Base-by-base conservation (phyloP, 2,888 invertebrate species). In the Apamea epomidion region DNA sequence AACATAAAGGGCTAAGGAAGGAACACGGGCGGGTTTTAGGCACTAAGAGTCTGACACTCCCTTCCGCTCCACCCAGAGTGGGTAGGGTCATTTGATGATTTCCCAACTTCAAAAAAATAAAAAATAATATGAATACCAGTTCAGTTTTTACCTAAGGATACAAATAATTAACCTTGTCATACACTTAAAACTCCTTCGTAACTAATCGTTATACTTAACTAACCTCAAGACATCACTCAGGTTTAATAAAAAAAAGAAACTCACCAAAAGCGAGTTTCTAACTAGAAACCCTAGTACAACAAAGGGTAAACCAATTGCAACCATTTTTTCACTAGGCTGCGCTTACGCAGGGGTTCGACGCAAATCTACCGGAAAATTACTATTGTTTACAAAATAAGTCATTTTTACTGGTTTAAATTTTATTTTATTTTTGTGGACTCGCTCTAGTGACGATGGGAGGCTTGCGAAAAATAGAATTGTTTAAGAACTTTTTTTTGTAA, bases 301-400 rank as follows among this genome's bases (percentile, higher is more conserved):
- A 81, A 87, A 90, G 93, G 93, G 93, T 91, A 90, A 91, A 88
- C 82, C 91, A 92, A 94, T 93, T 92, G 91, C 80, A 80, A 85
- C 73, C 83, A 85, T 88, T 78, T 85, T 84, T 85, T 87, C 83
- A 81, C 77, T 75, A 64, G 83, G 77, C 90, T 93, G 94, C 94
- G 94, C 93, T 91, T 92, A 82, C 94, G 93, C 95, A 94, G 93
- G 93, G 93, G 93, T 88, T 85, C 82, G 88, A 75, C 85, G 83
- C 89, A 92, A 94, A 95, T 95, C 91, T 95, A 96, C 93, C 96
- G 96, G 92, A 93, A 96, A 97, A 97, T 96, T 96, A 91, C 93
- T 93, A 94, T 95, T 95, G 96, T 96, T 96, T 96, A 96, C 95
- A 93, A 95, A 96, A 96, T 95, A 94, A 94, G 90, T 92, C 85